Percentiles rank a stretch among this genome's conserved stretches.
Conservation (phyloP, 2,888 invertebrate genomes). For the Catocala sponsa region DNA sequence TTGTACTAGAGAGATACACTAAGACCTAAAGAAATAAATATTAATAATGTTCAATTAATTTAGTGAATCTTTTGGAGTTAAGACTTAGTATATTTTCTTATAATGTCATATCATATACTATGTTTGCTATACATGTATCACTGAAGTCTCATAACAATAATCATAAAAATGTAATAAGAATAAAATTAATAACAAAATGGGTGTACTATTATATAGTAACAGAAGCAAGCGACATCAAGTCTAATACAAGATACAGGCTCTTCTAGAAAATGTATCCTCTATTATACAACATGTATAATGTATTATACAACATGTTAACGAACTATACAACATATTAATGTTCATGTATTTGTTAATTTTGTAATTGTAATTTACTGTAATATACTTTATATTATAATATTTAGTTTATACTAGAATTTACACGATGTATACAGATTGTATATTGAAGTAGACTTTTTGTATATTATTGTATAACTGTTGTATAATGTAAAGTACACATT, state of each 20-base stretch:
- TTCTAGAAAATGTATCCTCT: slow-evolving; percentile 25
- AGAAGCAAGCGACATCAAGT: slow-evolving; percentile 58
- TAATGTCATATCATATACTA: slow-evolving; percentile 57
- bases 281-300: slow-evolving; percentile 2
- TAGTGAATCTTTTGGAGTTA: slow-evolving; percentile 56
- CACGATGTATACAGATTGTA: slow-evolving; percentile 6
- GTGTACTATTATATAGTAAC: slow-evolving; percentile 58
- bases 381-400: background rate
- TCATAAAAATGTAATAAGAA: slow-evolving; percentile 59
- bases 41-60: slow-evolving; percentile 49
- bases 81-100: slow-evolving; percentile 62
- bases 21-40: slow-evolving; percentile 51
- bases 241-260: slow-evolving; percentile 47
- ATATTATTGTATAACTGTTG: background rate
- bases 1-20: slow-evolving; percentile 61
- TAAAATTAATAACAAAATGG: slow-evolving; percentile 67
- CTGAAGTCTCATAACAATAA: slow-evolving; percentile 56
- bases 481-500: slow-evolving; percentile 24
- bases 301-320: slow-evolving; percentile 1
- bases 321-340: too few species aligned
- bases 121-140: slow-evolving; percentile 58
- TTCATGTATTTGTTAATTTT: too few species aligned
- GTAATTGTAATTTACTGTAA: too few species aligned
- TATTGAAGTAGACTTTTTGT: slow-evolving; percentile 11
- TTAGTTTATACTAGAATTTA: background rate